These are phyloP conservation scores for Macroramphosus scolopax DNA, from an alignment of 2,797 vertebrate species.

Conservation along the genomic window DNA sequence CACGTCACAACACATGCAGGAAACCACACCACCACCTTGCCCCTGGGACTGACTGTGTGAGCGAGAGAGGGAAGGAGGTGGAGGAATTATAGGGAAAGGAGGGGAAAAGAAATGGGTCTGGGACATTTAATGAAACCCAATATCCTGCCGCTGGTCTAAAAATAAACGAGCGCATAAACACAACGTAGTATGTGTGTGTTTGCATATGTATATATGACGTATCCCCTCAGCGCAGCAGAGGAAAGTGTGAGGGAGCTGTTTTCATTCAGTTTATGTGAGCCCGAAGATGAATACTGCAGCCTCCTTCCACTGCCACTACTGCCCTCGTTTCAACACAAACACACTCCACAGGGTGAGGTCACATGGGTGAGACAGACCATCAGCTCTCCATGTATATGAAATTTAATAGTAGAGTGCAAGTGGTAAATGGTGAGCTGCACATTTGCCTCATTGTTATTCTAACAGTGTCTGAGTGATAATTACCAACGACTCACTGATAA, in stretches of 20 bases:
- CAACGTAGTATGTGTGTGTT: slow-evolving; percentile 22
- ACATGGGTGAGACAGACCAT: too few species aligned
- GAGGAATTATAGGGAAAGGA: slow-evolving; percentile 9
- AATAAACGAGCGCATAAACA: slow-evolving; percentile 74
- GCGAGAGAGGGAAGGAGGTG: slow-evolving; percentile 11
- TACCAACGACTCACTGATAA: too few species aligned
- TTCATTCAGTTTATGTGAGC: slow-evolving; percentile 53
- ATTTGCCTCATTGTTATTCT: too few species aligned
- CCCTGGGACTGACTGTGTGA: slow-evolving; percentile 33
- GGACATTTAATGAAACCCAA: slow-evolving; percentile 72
- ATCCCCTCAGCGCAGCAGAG: slow-evolving; percentile 8
- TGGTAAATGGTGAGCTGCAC: too few species aligned
- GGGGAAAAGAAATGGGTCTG: slow-evolving; percentile 33
- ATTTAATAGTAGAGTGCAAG: too few species aligned
- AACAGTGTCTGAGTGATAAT: too few species aligned
- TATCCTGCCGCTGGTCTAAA: slow-evolving; percentile 72
- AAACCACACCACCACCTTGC: slow-evolving; percentile 66
- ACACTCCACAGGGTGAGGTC: slow-evolving; percentile 11
- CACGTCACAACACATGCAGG: slow-evolving; percentile 76
- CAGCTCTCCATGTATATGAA: too few species aligned
- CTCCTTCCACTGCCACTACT: not conserved
- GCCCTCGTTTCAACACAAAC: slow-evolving; percentile 13
- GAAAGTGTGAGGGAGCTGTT: slow-evolving; percentile 23
- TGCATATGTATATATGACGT: slow-evolving; percentile 7
- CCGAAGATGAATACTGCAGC: slow-evolving; percentile 40